Evolutionary conservation across 2,113 vertebrate species (phyloP), one percentile per base, ranked within the genome.

Genomic region (Eudyptes chrysolophus): DNA sequence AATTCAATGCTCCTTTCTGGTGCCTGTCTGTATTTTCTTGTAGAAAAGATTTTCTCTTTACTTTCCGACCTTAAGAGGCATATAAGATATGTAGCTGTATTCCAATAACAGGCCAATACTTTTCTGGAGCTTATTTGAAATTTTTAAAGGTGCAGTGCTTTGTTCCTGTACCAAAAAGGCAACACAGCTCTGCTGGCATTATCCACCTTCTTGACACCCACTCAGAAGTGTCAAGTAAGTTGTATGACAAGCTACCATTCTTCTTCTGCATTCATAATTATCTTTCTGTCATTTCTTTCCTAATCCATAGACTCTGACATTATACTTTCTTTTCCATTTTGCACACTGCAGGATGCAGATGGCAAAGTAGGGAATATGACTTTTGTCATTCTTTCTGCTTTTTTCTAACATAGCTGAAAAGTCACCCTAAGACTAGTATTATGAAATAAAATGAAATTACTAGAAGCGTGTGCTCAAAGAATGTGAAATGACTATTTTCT

Each of bases 201-300:
- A 88, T 88, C 61, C 84, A 79, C 70, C 90, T 93, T 91, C 84
- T 86, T 46, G 64, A 70, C 88, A 85, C 91, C 80, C 71, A 95
- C 93, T 86, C 88, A 86, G 48, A 93, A 65, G 66, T 75, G 86
- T 92, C 94, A 92, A 51, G 69, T 61, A 62, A 62, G 57, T 46
- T 55, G n/a, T n/a, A 22, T 86, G 88, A 89, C 89, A 90, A 93
- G 55, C 16, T 54, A 46, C 83, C 80, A 55, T 74, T 86, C 76
- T 87, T 86, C 60, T 92, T 91, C 77, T 86, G 79, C 80, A 77
- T 85, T 89, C 10, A 44, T 64, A 94, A 85, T 82, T 78, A 74
- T 40, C 61, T 38, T 84, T 81, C 64, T 69, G 51, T 82, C 64
- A 81, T 81, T 81, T 82, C 61, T 87, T 76, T 62, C 64, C 49